phyloP scores from a whole-genome alignment of 2,113 vertebrate genomes.

The Cephalopholis sonnerati region DNA sequence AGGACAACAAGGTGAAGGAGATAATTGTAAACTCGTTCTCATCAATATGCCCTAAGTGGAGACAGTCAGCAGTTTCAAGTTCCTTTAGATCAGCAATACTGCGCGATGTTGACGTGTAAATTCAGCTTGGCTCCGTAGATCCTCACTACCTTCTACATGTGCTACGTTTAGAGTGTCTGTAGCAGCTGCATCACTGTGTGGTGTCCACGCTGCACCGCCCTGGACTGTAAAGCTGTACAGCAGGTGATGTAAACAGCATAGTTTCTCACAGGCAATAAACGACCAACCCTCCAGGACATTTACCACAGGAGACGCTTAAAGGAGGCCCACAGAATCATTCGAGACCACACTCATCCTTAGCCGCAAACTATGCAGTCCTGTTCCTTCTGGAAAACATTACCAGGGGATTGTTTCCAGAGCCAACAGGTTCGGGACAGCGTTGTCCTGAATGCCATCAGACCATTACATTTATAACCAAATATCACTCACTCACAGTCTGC shows the following conservation, averaged over 20 bases:
- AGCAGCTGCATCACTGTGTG: slow-evolving; percentile 63
- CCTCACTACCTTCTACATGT: slow-evolving; percentile 32
- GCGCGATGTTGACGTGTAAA: slow-evolving; percentile 40
- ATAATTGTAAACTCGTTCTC: slow-evolving; percentile 10
- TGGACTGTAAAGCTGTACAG: slow-evolving; percentile 44
- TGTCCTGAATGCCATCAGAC: slow-evolving; percentile 3
- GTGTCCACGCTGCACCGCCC: slow-evolving; percentile 14
- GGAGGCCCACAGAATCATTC: slow-evolving; percentile 22
- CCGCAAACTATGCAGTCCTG: slow-evolving; percentile 19
- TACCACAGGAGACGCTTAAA: slow-evolving; percentile 24
- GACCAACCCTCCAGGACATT: slow-evolving; percentile 27
- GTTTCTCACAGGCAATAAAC: slow-evolving; percentile 53
- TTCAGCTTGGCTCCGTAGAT: slow-evolving; percentile 32
- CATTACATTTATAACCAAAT: slow-evolving; percentile 8
- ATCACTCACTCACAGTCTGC: neutral
- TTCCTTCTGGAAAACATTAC: slow-evolving; percentile 37
- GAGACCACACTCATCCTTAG: slow-evolving; percentile 15
- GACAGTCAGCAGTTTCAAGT: slow-evolving; percentile 50
- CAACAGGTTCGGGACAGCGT: slow-evolving; percentile 12
- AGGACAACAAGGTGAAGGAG: slow-evolving; percentile 1
- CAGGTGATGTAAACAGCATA: slow-evolving; percentile 64
- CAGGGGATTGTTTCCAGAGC: slow-evolving; percentile 31
- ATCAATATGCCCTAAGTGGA: slow-evolving; percentile 42
- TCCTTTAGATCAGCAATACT: slow-evolving; percentile 50
- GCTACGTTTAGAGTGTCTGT: slow-evolving; percentile 32